These are phyloP conservation scores for Sanderia malayensis DNA, from an alignment of 30 jellyfish, hydroid and myxozoan species.

Conservation along the genomic window DNA sequence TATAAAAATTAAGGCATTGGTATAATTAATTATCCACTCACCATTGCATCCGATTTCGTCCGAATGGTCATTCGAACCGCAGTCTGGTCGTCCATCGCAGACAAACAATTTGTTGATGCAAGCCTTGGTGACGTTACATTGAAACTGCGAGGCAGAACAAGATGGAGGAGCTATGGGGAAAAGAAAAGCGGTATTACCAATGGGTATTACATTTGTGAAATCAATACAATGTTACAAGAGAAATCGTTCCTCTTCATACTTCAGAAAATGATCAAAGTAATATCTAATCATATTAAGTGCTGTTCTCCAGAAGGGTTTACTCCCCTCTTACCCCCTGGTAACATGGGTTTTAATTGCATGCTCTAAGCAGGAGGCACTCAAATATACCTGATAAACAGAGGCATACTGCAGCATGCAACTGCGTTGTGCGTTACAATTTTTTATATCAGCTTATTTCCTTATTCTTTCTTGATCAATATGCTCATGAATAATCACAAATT, in stretches of 20 bases:
- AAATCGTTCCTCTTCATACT: too few relatives aligned
- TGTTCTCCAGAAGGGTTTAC: too few relatives aligned
- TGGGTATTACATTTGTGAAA: too few relatives aligned
- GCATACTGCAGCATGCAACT: background rate
- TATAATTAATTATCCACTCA: conserved; percentile 14
- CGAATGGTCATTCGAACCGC: conserved; percentile 66
- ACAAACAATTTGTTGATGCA: conserved; percentile 35
- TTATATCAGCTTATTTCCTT: background rate
- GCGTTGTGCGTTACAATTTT: too few relatives aligned
- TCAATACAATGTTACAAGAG: too few relatives aligned
- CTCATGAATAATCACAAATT: background rate
- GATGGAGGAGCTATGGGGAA: conserved; percentile 27
- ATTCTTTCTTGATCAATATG: background rate
- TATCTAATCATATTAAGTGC: too few relatives aligned
- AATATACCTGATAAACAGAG: background rate
- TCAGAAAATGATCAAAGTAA: too few relatives aligned
- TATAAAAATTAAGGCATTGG: background rate
- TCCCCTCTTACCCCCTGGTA: too few relatives aligned
- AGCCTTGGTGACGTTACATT: conserved; percentile 54
- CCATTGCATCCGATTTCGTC: conserved; percentile 81
- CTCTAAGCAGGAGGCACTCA: too few relatives aligned
- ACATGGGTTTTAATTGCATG: too few relatives aligned
- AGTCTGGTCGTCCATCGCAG: conserved; percentile 77
- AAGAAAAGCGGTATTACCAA: too few relatives aligned
- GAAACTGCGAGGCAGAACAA: conserved; percentile 65